These are phyloP conservation scores for Epirrhoe tristata DNA, from an alignment of 2,888 invertebrate species.

Conservation along the genomic window DNA sequence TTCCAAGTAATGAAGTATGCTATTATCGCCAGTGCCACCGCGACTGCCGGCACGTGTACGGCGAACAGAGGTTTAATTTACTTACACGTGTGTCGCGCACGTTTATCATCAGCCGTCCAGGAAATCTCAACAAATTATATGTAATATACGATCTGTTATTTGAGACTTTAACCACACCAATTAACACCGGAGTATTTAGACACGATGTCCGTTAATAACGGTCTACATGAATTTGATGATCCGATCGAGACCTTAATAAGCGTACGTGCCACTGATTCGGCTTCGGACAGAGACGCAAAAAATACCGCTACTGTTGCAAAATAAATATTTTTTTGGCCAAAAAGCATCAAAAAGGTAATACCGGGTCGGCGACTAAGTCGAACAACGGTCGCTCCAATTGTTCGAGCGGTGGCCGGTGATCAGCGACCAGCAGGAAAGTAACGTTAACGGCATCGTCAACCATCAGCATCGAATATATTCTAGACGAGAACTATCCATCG, in stretches of 20 bases:
- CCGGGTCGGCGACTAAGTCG: slow-evolving; percentile 71
- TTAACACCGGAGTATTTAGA: slow-evolving; percentile 33
- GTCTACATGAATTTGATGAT: slow-evolving; percentile 59
- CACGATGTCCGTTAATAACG: slow-evolving; percentile 60
- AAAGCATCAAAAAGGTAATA: slow-evolving; percentile 79
- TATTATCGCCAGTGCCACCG: slow-evolving; percentile 51
- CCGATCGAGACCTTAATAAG: slow-evolving; percentile 73
- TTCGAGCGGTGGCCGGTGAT: slow-evolving; percentile 58
- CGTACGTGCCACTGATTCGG: slow-evolving; percentile 62
- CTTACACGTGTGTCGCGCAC: slow-evolving; percentile 54
- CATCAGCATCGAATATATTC: slow-evolving; percentile 25
- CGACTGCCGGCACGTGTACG: slow-evolving; percentile 53
- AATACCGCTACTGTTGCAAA: slow-evolving; percentile 76
- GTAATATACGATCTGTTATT: not conserved
- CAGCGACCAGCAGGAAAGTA: slow-evolving; percentile 49
- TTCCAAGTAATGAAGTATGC: slow-evolving; percentile 59
- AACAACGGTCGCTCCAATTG: slow-evolving; percentile 79
- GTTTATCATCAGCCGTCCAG: slow-evolving; percentile 41
- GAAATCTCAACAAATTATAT: slow-evolving; percentile 31
- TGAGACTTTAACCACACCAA: slow-evolving; percentile 11
- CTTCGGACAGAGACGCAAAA: slow-evolving; percentile 63
- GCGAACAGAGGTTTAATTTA: slow-evolving; percentile 32
- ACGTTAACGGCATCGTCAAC: slow-evolving; percentile 39
- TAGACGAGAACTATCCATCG: slow-evolving; percentile 28
- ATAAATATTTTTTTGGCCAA: slow-evolving; percentile 80